A percentile compares a stretch with the other conserved stretches of the same genome.
These are phyloP conservation scores for Synaphobranchus kaupii DNA, from an alignment of 2,797 vertebrate species.

Conservation along the genomic window DNA sequence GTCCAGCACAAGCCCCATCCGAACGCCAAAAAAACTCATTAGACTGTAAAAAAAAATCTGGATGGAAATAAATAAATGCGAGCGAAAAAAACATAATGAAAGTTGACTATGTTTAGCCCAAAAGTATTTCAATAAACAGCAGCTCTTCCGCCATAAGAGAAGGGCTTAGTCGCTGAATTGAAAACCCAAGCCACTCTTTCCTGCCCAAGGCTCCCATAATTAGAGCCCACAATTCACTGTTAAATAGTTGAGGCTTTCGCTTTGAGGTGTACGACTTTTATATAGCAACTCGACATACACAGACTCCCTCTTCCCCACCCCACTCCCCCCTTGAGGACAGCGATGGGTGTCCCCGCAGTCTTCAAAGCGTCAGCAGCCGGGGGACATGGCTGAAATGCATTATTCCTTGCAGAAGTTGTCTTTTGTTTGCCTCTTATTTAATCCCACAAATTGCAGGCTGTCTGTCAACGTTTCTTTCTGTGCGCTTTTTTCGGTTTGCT, in stretches of 20 bases:
- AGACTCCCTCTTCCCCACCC: conserved; percentile 38
- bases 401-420: conserved; percentile 72
- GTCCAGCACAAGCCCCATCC: conserved; percentile 47
- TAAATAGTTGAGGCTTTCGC: conserved; percentile 78
- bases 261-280: conserved; percentile 77
- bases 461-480: conserved; percentile 67
- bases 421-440: conserved; percentile 75
- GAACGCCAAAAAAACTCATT: conserved; percentile 66
- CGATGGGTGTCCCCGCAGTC: conserved; percentile 62
- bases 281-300: conserved; percentile 68
- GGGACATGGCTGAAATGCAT: conserved; percentile 73
- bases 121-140: conserved; percentile 73
- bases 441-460: conserved; percentile 74
- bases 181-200: conserved; percentile 73
- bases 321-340: conserved; percentile 35
- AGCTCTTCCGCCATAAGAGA: conserved; percentile 68
- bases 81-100: conserved; percentile 65
- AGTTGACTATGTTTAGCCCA: conserved; percentile 75
- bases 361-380: conserved; percentile 69
- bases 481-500: conserved; percentile 16
- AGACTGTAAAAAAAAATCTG: conserved; percentile 62
- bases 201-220: conserved; percentile 73
- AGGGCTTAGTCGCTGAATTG: conserved; percentile 62
- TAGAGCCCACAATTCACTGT: conserved; percentile 74
- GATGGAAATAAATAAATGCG: conserved; percentile 67